Evolutionary conservation across 2,113 vertebrate species (phyloP).

Genomic region (Neoarius graeffei): DNA sequence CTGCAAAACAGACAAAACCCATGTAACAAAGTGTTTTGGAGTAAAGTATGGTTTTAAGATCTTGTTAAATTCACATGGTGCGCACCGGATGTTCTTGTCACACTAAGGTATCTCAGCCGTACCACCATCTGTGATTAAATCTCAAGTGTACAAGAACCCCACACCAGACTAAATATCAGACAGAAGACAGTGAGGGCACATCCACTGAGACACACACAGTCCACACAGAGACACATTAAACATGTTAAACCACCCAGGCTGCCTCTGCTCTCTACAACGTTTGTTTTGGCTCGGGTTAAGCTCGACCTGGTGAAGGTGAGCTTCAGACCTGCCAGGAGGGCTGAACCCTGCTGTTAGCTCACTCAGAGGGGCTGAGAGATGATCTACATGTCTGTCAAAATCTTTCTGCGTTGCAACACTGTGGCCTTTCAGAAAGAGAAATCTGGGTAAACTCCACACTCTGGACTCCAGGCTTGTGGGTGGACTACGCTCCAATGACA

Average conservation of each 20-base stretch:
- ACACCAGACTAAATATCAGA: slow-evolving; percentile 48
- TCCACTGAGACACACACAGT: slow-evolving; percentile 34
- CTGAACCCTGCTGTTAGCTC: slow-evolving; percentile 54
- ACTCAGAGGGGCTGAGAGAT: slow-evolving; percentile 27
- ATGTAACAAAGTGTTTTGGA: not conserved
- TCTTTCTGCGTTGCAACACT: slow-evolving; percentile 55
- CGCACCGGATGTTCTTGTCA: not conserved
- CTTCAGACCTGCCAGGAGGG: slow-evolving; percentile 44
- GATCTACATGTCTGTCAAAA: slow-evolving; percentile 58
- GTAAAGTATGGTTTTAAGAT: not conserved
- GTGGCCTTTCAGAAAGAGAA: slow-evolving; percentile 55
- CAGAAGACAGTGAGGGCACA: slow-evolving; percentile 44
- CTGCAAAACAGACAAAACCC: slow-evolving; percentile 61
- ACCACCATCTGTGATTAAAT: slow-evolving; percentile 5
- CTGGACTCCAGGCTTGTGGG: slow-evolving; percentile 12
- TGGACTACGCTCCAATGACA: slow-evolving; percentile 46
- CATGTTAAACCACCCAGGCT: slow-evolving; percentile 50
- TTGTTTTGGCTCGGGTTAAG: slow-evolving; percentile 59
- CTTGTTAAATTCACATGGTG: slow-evolving; percentile 21
- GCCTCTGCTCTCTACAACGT: slow-evolving; percentile 51
- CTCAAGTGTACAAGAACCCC: slow-evolving; percentile 33
- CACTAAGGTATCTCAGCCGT: not conserved
- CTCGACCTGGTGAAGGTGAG: slow-evolving; percentile 50
- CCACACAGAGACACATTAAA: slow-evolving; percentile 42
- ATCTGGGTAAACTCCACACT: not conserved